Evolutionary conservation across 2,797 vertebrate species (phyloP), one percentile per base, ranked within the genome.

Genomic region (Halcyon badia): DNA sequence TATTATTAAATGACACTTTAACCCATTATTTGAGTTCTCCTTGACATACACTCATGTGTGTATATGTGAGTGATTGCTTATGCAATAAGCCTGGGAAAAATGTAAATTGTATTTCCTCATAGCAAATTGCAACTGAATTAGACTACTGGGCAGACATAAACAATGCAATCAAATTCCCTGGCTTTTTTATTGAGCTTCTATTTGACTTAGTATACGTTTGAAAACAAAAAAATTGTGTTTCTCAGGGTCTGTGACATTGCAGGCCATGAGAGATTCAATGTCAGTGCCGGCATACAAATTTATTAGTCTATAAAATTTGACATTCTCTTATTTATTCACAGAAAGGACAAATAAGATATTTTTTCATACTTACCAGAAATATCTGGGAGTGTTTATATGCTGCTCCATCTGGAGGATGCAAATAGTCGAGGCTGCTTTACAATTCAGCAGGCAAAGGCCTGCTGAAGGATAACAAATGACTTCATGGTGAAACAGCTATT

Each of bases 401-500:
- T 97, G 98, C 98, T 99, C 99, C 99, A 99, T 99, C 99, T 99
- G 99, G 99, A 99, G 99, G 99, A 99, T 99, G 99, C 98, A 98
- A 99, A 99, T 98, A 99, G 98, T 99, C 97, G 97, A 98, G 98
- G 98, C 99, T 99, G 98, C 99, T 99, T 99, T 99, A 99, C 99
- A 99, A 99, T 99, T 98, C 99, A 99, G 99, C 98, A 99, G 99
- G 99, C 99, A 98, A 99, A 99, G 99, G 99, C 99, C 98, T 98
- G 99, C 99, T 99, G 99, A 99, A 99, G 99, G 99, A 99, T 99
- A 99, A 99, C 99, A 99, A 99, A 99, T 99, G 99, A 99, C 99
- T 99, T 99, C 99, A 99, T 99, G 99, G 99, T 98, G 99, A 99
- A 99, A 99, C 99, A 98, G 99, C 99, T 99, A 99, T 99, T 99